Evolutionary conservation across 2,113 vertebrate genomes (phyloP), one percentile per base, ranked within the genome.

Genomic region (Lophura nycthemera): DNA sequence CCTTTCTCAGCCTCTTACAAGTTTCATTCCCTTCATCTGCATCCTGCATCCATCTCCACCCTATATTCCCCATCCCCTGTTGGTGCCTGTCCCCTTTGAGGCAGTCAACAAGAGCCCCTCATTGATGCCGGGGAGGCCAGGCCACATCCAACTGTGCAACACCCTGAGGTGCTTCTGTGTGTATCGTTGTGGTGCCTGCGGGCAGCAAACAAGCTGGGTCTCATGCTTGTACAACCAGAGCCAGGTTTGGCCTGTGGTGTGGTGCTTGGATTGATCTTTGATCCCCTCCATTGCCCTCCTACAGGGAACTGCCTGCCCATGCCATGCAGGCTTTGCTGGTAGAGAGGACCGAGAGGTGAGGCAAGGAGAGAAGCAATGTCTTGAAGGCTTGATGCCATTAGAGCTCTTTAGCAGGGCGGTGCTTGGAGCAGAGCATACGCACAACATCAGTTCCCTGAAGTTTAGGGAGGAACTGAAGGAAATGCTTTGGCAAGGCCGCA

Each of bases 381-480:
- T 43, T 45, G 57, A 78, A 70, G 84, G 67, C 78, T 87, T 10
- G 1, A 48, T 48, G 90, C 86, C 70, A 12, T 19, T 30, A 88
- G 61, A 70, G 70, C 83, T 77, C 61, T 85, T 43, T 45, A 48
- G 77, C 3, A 0, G 60, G 78, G 71, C 3, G 4, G 75, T 72
- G 77, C 66, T 78, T 38, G 64, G 82, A 71, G 84, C 89, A 3
- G 11, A 0, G 30, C 2, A 50, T 16, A 7, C 5, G 29, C 59
- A 19, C 89, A 82, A 21, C 89, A 79, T 56, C 71, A 71, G 40
- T 63, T 92, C 91, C 82, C 82, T 81, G 85, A 93, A 95, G 63
- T 75, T 93, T 24, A 10, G 78, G 85, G 60, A 94, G 78, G 78
- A 76, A 63, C 89, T 21, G 59, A 70, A 76, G 92, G 73, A 83